A percentile compares a stretch with the other conserved stretches of the same genome.
These are phyloP conservation scores for Heloderma charlesbogerti DNA, from an alignment of 2,113 vertebrate genomes.

Conservation along the genomic window DNA sequence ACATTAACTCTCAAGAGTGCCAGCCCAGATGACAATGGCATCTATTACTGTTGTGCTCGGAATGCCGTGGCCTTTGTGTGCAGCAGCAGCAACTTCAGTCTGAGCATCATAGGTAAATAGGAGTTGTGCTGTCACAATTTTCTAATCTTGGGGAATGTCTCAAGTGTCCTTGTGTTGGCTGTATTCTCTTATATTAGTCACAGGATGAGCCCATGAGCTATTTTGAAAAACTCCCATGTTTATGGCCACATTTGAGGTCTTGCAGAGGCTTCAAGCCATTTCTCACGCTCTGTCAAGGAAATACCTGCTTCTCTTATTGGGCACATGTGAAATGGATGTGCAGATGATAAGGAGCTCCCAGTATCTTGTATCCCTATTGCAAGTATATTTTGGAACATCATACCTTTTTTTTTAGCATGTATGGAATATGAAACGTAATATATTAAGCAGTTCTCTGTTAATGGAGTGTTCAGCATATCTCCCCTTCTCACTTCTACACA, in stretches of 20 bases:
- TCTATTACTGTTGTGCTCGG: conserved; percentile 93
- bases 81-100: conserved; percentile 90
- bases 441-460: not conserved
- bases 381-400: not conserved
- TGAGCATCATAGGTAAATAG: conserved; percentile 89
- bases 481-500: not conserved
- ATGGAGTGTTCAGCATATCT: not conserved
- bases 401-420: not conserved
- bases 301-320: not conserved
- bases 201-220: not conserved
- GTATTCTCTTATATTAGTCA: not conserved
- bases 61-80: conserved; percentile 88
- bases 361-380: not conserved
- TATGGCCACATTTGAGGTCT: not conserved
- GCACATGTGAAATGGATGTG: not conserved
- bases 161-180: not conserved
- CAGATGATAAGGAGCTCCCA: not conserved
- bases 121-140: not conserved
- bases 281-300: not conserved
- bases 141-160: not conserved
- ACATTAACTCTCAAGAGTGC: conserved; percentile 86
- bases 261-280: not conserved
- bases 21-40: conserved; percentile 86
- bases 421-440: not conserved
- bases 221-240: not conserved